Base-by-base conservation (phyloP, 2,113 vertebrate genomes). In the Bubo bubo region DNA sequence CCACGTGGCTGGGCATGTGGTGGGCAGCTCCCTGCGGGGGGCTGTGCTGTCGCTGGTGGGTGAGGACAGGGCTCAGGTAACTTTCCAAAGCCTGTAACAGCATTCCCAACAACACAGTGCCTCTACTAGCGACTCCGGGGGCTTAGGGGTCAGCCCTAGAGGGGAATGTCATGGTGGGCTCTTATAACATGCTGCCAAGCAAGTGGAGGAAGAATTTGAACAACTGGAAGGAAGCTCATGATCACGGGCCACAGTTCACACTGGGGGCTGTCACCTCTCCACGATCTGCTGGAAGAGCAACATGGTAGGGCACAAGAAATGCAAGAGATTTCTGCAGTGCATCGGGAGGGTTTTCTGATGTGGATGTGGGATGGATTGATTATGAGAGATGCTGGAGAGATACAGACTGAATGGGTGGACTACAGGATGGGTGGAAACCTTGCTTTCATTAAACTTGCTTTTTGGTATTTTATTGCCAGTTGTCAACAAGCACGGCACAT, bases 81-180 rank as follows among this genome's bases (percentile, higher is more conserved):
- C 63, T 70, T 73, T 55, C 39, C 53, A 66, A 50, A 88, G 59
- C 50, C 62, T 4, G 2, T 27, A 66, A 39, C 26, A 47, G 52
- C 32, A 43, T 53, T 73, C 39, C 39, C 59, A 49, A 12, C 24
- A 34, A 20, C 3, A 3, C 24, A 43, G 22, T 19, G 24, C 17
- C 52, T 67, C 63, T 63, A 5, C 45, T 23, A 64, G 34, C 52
- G 34, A 6, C 81, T 52, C 34, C 14, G 39, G 86, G 27, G 56
- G 14, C 15, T 76, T 18, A 22, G 5, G 26, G 47, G 37, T n/a
- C 56, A 88, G 86, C 14, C 12, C 10, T 34, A 59, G 50, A 68
- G 23, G 9, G 10, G 24, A 23, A 30, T 56, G 41, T 27, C 0
- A 0, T 15, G 18, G 27, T 63, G 32, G 63, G 41, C 24, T 67